Conservation (phyloP, 2,797 vertebrate genomes). For the Margarornis squamiger region DNA sequence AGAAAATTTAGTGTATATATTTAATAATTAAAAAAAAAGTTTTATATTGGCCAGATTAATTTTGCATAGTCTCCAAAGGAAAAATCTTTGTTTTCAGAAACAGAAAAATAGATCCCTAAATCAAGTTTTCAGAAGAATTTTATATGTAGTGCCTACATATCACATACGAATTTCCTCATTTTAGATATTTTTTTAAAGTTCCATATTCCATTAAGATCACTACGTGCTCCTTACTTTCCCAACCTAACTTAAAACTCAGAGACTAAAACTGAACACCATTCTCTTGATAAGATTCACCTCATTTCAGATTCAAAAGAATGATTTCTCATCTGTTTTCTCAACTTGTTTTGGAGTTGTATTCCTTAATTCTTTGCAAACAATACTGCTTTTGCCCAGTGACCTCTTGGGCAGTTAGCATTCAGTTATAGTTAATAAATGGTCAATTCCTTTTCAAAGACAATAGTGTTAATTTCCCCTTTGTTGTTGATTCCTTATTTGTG, state of each 20-base stretch:
- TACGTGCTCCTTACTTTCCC: neutral
- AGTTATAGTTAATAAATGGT: neutral
- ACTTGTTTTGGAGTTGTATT: neutral
- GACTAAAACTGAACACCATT: neutral
- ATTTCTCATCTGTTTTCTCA: neutral
- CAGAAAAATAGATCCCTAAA: neutral
- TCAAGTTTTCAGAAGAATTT: neutral
- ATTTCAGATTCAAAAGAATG: neutral
- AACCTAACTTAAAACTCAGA: neutral
- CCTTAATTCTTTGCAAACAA: neutral
- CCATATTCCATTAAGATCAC: neutral
- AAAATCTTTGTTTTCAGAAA: neutral
- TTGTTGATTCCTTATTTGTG: neutral
- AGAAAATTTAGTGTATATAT: neutral
- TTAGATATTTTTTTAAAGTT: neutral
- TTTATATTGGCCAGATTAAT: neutral
- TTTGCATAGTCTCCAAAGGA: neutral
- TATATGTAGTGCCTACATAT: neutral
- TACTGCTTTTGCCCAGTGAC: neutral
- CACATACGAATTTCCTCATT: neutral
- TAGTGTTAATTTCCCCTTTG: neutral
- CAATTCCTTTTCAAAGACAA: neutral
- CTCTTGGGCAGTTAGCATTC: neutral
- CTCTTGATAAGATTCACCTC: neutral
- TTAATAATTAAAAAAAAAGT: neutral